Conservation (phyloP, 2,113 vertebrate species). For the Edolisoma coerulescens region DNA sequence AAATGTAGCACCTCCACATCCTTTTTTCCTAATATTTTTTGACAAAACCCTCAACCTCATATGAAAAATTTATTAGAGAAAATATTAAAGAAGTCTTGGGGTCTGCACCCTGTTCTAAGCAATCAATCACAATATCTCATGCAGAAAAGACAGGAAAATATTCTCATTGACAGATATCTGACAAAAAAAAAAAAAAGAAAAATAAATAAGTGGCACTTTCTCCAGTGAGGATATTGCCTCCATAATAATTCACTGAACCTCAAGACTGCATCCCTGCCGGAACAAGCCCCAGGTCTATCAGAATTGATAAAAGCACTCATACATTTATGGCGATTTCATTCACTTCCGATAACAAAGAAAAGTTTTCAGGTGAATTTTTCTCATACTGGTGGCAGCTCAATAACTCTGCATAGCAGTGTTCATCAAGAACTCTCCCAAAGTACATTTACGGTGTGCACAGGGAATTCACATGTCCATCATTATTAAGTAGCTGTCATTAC, state of each 20-base stretch:
- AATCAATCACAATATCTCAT: slow-evolving; percentile 6
- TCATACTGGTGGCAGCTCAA: background rate
- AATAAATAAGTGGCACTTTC: background rate
- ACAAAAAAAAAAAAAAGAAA: background rate
- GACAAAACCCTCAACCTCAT: background rate
- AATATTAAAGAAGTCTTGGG: slow-evolving; percentile 5
- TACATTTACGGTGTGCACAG: background rate
- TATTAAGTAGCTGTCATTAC: background rate
- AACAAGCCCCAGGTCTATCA: background rate
- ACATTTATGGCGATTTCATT: slow-evolving; percentile 23
- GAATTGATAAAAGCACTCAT: slow-evolving; percentile 17
- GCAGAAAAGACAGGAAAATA: background rate
- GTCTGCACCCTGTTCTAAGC: slow-evolving; percentile 8
- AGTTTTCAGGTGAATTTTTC: slow-evolving; percentile 13
- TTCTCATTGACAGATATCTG: background rate
- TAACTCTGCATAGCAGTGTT: background rate
- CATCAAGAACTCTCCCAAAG: background rate
- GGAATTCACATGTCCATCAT: background rate
- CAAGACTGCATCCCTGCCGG: background rate
- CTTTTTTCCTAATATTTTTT: background rate
- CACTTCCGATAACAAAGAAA: background rate
- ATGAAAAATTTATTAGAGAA: slow-evolving; percentile 33
- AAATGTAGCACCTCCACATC: background rate
- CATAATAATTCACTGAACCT: background rate
- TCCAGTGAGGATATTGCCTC: background rate